Evolutionary conservation across 2,113 vertebrate species (phyloP).

Genomic region (Corythaixoides concolor): DNA sequence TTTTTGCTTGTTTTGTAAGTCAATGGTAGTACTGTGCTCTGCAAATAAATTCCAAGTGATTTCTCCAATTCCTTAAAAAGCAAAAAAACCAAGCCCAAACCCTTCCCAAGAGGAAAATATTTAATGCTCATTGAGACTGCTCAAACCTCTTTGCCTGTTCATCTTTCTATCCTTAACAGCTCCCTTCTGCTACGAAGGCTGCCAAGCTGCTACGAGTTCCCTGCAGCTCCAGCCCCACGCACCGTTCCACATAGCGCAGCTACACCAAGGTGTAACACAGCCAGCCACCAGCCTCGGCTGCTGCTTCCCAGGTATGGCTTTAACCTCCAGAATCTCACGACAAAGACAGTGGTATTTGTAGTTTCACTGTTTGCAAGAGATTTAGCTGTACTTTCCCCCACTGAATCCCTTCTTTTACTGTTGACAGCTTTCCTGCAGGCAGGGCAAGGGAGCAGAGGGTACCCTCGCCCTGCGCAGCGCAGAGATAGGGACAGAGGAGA

Average conservation of each 20-base stretch:
- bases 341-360: not conserved
- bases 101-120: not conserved
- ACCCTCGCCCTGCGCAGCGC: accelerated
- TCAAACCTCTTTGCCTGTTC: not conserved
- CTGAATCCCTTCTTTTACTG: not conserved
- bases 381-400: not conserved
- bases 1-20: not conserved
- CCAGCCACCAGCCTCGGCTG: not conserved
- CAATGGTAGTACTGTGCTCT: not conserved
- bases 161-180: not conserved
- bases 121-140: not conserved
- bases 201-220: too few relatives aligned
- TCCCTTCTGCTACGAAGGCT: not conserved
- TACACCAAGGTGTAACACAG: not conserved
- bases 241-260: accelerated
- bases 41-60: not conserved
- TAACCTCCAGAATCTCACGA: not conserved
- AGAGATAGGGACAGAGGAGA: not conserved
- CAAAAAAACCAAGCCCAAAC: not conserved
- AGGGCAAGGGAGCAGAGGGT: not conserved
- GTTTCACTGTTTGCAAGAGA: not conserved
- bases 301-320: not conserved
- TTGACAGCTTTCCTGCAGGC: not conserved
- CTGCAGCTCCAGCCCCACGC: not conserved
- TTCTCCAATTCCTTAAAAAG: not conserved